phyloP scores from a whole-genome alignment of 2,113 vertebrate genomes.

The Ptychochromis oligacanthus region DNA sequence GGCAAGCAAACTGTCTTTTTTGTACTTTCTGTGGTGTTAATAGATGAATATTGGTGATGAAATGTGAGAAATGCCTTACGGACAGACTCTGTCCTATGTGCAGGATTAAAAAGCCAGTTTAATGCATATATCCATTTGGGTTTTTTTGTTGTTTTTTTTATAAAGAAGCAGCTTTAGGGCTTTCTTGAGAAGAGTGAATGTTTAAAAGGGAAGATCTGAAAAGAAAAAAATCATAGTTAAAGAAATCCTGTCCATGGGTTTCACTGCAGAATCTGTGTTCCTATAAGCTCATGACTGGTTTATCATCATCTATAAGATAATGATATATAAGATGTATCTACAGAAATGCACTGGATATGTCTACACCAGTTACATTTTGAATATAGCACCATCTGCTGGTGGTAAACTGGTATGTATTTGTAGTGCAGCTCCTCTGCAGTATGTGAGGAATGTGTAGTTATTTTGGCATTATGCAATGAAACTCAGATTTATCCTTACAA shows the following conservation, averaged over 20 bases:
- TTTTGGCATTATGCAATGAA: background rate
- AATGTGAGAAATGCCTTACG: background rate
- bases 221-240: too few species aligned
- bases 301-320: too few species aligned
- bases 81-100: background rate
- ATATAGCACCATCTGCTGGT: slow-evolving; percentile 48
- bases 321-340: too few species aligned
- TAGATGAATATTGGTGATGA: background rate
- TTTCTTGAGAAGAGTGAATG: too few species aligned
- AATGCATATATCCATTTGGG: too few species aligned
- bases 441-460: background rate
- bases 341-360: background rate
- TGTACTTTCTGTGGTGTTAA: background rate
- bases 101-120: background rate
- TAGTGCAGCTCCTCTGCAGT: rapidly evolving
- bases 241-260: too few species aligned
- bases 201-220: too few species aligned
- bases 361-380: background rate
- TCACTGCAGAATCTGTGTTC: too few species aligned
- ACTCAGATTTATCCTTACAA: background rate
- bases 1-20: background rate
- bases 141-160: too few species aligned
- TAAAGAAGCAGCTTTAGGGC: too few species aligned
- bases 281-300: too few species aligned
- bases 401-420: background rate